These are phyloP conservation scores for Rhinoraja longicauda DNA, from an alignment of 2,797 vertebrate genomes.

Conservation along the genomic window DNA sequence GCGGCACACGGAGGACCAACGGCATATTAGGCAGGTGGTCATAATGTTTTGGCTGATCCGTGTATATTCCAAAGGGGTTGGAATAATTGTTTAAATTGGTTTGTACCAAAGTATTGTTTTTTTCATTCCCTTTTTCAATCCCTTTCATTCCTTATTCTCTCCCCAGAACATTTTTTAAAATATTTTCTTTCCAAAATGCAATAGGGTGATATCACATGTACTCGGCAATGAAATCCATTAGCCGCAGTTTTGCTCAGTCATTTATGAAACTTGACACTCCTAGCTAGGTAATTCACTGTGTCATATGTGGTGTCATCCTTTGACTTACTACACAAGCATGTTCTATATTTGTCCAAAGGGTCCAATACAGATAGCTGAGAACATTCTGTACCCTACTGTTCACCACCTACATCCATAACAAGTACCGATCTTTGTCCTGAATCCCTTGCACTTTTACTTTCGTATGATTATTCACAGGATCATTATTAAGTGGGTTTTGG, in stretches of 20 bases:
- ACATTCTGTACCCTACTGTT: neutral
- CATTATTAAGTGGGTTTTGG: neutral
- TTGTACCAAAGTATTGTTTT: neutral
- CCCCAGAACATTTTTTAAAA: neutral
- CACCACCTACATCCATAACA: neutral
- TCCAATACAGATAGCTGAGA: neutral
- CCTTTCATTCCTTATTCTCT: neutral
- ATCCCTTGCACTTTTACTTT: neutral
- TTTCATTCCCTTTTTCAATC: neutral
- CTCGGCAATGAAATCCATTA: neutral
- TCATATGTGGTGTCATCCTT: neutral
- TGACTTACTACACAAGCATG: neutral
- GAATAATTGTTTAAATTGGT: neutral
- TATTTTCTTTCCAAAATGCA: neutral
- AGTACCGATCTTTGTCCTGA: neutral
- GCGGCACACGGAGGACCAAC: too few species aligned
- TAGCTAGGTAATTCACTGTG: neutral
- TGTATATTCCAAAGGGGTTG: too few species aligned
- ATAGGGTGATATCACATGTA: neutral
- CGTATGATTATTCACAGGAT: neutral
- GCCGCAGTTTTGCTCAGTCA: neutral
- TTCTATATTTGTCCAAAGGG: neutral
- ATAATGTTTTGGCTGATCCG: too few species aligned
- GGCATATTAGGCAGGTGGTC: too few species aligned
- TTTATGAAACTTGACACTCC: neutral